Conservation (phyloP, 2,113 vertebrate species). For the Chroicocephalus ridibundus region DNA sequence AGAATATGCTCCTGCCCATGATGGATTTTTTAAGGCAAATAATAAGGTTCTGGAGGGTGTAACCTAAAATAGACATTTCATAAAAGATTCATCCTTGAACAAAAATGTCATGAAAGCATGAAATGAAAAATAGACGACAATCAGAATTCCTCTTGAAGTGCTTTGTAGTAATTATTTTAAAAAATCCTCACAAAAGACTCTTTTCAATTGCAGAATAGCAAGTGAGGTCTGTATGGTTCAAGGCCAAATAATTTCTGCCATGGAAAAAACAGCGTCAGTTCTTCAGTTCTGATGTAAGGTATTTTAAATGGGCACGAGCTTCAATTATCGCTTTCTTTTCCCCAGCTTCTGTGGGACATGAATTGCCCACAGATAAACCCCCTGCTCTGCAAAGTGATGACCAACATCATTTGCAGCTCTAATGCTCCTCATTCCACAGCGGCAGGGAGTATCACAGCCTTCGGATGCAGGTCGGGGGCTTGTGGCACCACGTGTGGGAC, state of each 20-base stretch:
- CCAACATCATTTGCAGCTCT: not conserved
- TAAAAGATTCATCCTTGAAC: conserved; percentile 68
- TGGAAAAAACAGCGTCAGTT: conserved; percentile 43
- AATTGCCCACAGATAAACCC: conserved; percentile 40
- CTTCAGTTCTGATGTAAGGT: conserved; percentile 36
- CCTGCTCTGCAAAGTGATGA: not conserved
- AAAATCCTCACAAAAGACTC: conserved; percentile 53
- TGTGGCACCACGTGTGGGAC: not conserved
- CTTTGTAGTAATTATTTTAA: conserved; percentile 64
- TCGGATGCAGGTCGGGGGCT: not conserved
- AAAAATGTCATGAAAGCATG: conserved; percentile 64
- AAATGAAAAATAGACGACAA: conserved; percentile 57
- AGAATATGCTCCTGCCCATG: conserved; percentile 35
- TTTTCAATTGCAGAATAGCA: conserved; percentile 65
- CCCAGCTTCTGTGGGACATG: conserved; percentile 1
- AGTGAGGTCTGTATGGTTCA: conserved; percentile 49
- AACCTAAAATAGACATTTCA: conserved; percentile 70
- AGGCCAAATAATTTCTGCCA: conserved; percentile 61
- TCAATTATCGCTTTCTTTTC: conserved; percentile 34
- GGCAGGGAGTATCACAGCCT: fast-evolving
- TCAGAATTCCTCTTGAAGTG: conserved; percentile 65
- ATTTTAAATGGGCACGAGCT: conserved; percentile 41
- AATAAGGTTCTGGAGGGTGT: conserved; percentile 69
- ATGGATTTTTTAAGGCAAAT: conserved; percentile 59
- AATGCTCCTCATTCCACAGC: not conserved